Base-by-base conservation (phyloP, 2,888 invertebrate genomes). In the Sympetrum striolatum region DNA sequence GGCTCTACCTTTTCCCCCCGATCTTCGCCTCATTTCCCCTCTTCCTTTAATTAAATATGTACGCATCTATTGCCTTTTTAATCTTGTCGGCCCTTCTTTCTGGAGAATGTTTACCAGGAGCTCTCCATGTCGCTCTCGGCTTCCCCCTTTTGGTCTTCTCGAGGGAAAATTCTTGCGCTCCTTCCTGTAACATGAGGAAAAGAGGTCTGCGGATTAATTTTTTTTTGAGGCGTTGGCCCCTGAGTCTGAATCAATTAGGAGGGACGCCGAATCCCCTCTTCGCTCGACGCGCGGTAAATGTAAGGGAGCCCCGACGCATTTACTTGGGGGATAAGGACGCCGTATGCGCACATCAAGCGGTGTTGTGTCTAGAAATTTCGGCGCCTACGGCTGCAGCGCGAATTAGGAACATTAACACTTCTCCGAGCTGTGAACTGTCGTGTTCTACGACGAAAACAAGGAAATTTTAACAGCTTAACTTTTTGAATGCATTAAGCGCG, bases 211-310 rank as follows among this genome's bases (percentile, higher is more conserved):
- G 25, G 53, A 31, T 73, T n/a, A 31, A 31, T 73, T 73, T 25
- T 25, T 18, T 37, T 35, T 22, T 37, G 60, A 86, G 86, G 86
- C 86, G 86, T 86, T 39, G 60, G 6, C 86, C 82, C 82, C 82
- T 86, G 35, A 18, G 58, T 35, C 86, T 35, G 86, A 86, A 86
- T 86, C 86, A 86, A 86, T 86, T 64, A 86, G 86, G 60, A 64
- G 86, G 37, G 86, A 60, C 60, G 58, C 37, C 86, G 37, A 53
- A 53, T 53, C 53, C 53, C 53, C 18, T 2, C 12, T 10, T 15
- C 18, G 18, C 18, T 53, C 53, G 53, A 53, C 53, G 53, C 53
- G 53, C 44, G 44, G 10, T 44, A 10, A 10, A 44, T 6, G 18
- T 53, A 18, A 53, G 12, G 48, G 12, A 4, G 15, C 14, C 18